A percentile compares a stretch with the other conserved stretches of the same genome.
Evolutionary conservation across 2,797 vertebrate genomes (phyloP).

Genomic region (Diplodus sargus): DNA sequence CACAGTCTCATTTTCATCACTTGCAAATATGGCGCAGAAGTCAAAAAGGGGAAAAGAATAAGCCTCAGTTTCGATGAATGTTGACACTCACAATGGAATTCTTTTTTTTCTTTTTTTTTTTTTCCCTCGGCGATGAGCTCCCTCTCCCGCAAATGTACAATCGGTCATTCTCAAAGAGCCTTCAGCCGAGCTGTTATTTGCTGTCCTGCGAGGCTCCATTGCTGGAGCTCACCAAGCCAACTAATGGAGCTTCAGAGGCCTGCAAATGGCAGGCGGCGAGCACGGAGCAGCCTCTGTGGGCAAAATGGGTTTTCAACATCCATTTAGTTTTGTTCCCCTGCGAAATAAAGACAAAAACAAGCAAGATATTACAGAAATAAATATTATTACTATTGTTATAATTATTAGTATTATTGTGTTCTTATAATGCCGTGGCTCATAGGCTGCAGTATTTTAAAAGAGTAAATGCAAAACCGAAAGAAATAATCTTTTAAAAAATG

Average conservation of each 20-base stretch:
- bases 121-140: conserved; percentile 34
- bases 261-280: conserved; percentile 62
- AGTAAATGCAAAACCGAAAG: too few species aligned
- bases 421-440: background rate
- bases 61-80: conserved; percentile 71
- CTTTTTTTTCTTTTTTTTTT: conserved; percentile 23
- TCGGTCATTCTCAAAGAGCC: conserved; percentile 74
- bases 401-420: conserved; percentile 4
- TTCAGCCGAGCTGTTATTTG: conserved; percentile 64
- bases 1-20: conserved; percentile 83
- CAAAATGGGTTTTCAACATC: conserved; percentile 53
- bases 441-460: background rate
- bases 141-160: conserved; percentile 63
- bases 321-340: conserved; percentile 61
- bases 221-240: conserved; percentile 70
- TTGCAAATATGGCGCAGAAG: conserved; percentile 84
- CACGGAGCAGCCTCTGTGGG: conserved; percentile 54
- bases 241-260: conserved; percentile 80
- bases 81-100: conserved; percentile 71
- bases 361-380: background rate
- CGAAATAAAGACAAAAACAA: conserved; percentile 36
- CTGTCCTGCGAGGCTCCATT: conserved; percentile 71
- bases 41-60: conserved; percentile 63
- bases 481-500: too few species aligned
- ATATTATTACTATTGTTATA: background rate